phyloP scores from a whole-genome alignment of 2,113 vertebrate species.

The Heliornis fulica region DNA sequence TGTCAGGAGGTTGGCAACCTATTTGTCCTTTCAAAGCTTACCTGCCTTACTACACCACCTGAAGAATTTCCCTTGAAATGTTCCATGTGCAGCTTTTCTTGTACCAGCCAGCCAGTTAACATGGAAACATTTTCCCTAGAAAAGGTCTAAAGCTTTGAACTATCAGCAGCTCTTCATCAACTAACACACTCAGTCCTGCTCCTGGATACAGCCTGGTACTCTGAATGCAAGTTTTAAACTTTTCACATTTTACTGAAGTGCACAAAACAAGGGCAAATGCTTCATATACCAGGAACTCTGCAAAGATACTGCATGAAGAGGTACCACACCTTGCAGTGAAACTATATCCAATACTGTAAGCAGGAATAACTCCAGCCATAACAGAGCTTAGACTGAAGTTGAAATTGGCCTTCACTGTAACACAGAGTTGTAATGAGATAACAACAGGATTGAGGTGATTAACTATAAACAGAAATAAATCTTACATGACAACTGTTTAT shows the following conservation, averaged over 20 bases:
- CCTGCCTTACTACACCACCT: background rate
- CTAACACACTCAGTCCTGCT: background rate
- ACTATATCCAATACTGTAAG: background rate
- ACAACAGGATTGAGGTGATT: constrained; percentile 17
- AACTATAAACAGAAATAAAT: constrained; percentile 43
- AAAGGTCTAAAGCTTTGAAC: background rate
- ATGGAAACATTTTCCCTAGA: background rate
- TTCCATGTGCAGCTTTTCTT: background rate
- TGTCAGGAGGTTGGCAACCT: fast-evolving
- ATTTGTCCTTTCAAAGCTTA: background rate
- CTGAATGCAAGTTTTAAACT: background rate
- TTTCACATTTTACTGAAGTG: background rate
- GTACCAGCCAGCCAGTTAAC: background rate
- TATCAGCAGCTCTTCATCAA: background rate
- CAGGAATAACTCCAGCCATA: background rate
- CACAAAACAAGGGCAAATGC: background rate
- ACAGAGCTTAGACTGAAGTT: background rate
- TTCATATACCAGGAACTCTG: background rate
- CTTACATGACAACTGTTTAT: background rate
- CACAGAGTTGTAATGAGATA: background rate
- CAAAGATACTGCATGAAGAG: background rate
- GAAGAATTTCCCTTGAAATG: background rate
- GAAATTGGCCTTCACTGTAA: background rate
- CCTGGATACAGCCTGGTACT: background rate
- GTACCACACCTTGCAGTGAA: background rate